Percentiles rank a stretch among this genome's conserved stretches.
phyloP scores from a whole-genome alignment of 2,797 vertebrate genomes.

The Galagoides demidoff region DNA sequence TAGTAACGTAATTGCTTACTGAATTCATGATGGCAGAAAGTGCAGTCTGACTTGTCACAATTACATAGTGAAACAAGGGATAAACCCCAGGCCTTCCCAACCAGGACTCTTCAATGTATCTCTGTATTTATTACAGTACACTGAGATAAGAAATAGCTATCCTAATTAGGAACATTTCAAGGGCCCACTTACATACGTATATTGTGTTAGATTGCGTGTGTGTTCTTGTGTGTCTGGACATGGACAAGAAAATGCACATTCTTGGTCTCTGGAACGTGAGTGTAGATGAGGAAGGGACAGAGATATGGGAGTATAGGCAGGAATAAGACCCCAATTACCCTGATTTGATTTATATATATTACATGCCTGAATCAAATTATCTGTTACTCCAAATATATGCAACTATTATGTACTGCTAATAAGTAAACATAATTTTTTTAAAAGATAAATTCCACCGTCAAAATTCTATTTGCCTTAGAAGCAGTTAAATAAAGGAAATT shows the following conservation, averaged over 20 bases:
- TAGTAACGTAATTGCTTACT: neutral
- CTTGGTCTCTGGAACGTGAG: neutral
- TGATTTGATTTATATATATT: neutral
- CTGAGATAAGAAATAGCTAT: neutral
- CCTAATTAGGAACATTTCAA: neutral
- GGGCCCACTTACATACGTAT: neutral
- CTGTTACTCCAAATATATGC: neutral
- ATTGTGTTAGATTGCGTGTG: neutral
- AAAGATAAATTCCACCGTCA: neutral
- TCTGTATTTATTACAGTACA: neutral
- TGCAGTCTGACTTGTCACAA: neutral
- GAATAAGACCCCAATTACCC: neutral
- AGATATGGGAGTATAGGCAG: neutral
- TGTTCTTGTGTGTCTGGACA: fast-evolving
- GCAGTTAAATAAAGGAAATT: conserved; percentile 9
- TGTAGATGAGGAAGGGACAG: neutral
- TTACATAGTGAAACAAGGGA: neutral
- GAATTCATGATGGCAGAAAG: neutral
- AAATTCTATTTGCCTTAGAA: neutral
- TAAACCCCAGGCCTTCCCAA: neutral
- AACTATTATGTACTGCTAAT: neutral
- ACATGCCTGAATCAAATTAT: neutral
- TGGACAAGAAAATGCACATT: neutral
- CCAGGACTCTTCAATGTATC: neutral
- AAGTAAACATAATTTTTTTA: neutral